A percentile compares a stretch with the other conserved stretches of the same genome.
Conservation (phyloP, 2,888 invertebrate species). For the Harmothoe impar region DNA sequence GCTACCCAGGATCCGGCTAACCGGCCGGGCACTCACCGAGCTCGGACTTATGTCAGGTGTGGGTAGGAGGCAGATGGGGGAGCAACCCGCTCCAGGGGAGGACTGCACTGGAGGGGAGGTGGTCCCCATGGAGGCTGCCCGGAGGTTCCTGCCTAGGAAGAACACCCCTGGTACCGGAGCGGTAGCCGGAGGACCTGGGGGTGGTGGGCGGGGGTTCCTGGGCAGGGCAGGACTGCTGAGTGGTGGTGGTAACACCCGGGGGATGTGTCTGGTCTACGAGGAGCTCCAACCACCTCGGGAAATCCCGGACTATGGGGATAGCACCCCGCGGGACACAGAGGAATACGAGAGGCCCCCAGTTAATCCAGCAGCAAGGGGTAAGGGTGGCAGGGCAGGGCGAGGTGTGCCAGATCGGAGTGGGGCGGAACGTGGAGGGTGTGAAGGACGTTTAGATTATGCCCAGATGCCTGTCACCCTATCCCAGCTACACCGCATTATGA, state of each 20-base stretch:
- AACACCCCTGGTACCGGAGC: not conserved
- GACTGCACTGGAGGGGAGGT: not conserved
- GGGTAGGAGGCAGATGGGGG: not conserved
- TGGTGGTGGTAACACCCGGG: not conserved
- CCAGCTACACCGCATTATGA: conserved; percentile 48
- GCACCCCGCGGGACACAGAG: not conserved
- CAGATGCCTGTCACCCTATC: conserved; percentile 36
- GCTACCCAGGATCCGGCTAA: conserved; percentile 5
- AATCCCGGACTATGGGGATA: not conserved
- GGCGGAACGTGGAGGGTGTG: conserved; percentile 7
- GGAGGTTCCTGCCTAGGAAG: not conserved
- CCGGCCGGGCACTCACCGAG: not conserved
- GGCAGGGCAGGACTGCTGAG: no score
- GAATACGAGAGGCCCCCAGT: not conserved
- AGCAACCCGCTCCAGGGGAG: not conserved
- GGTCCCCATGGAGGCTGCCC: not conserved
- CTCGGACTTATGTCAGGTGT: not conserved
- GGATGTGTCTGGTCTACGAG: not conserved
- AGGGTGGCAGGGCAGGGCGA: not conserved
- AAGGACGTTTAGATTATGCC: conserved; percentile 51
- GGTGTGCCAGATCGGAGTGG: not conserved
- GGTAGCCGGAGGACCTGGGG: not conserved
- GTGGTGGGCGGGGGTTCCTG: not conserved
- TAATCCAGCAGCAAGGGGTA: not conserved
- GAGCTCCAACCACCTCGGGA: not conserved